These are phyloP conservation scores for Spialia ferax DNA, from an alignment of 2,888 invertebrate species.

Conservation along the genomic window DNA sequence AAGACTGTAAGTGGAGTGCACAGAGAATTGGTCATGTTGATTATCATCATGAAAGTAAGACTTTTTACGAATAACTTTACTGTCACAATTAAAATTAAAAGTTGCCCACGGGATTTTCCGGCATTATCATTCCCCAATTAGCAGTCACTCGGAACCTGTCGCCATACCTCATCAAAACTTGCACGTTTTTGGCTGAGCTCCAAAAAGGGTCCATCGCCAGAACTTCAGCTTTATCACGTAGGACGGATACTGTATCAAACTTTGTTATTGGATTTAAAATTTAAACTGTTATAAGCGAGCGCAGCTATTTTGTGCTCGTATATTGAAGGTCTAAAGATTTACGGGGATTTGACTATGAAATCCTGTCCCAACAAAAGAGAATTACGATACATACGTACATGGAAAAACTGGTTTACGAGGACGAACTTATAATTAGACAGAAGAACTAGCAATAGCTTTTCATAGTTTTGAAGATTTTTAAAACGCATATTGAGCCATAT, in stretches of 20 bases:
- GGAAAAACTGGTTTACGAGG: too few species aligned
- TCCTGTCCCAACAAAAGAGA: not conserved
- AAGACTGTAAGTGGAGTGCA: too few species aligned
- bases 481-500: too few species aligned
- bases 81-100: constrained; percentile 13
- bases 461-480: too few species aligned
- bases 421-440: too few species aligned
- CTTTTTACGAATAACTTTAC: not conserved
- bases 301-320: not conserved
- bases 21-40: too few species aligned
- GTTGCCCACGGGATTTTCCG: constrained; percentile 30
- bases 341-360: not conserved
- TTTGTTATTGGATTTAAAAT: constrained; percentile 15
- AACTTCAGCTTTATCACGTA: constrained; percentile 32
- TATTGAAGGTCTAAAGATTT: not conserved
- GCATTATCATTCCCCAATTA: constrained; percentile 53
- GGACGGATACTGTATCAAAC: constrained; percentile 31
- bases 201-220: constrained; percentile 62
- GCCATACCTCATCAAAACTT: constrained; percentile 61
- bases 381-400: not conserved
- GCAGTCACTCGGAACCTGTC: constrained; percentile 42
- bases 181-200: constrained; percentile 60
- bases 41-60: too few species aligned
- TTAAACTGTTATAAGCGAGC: not conserved
- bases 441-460: not conserved